phyloP scores from a whole-genome alignment of 2,797 vertebrate genomes.

The Siniperca scherzeri region DNA sequence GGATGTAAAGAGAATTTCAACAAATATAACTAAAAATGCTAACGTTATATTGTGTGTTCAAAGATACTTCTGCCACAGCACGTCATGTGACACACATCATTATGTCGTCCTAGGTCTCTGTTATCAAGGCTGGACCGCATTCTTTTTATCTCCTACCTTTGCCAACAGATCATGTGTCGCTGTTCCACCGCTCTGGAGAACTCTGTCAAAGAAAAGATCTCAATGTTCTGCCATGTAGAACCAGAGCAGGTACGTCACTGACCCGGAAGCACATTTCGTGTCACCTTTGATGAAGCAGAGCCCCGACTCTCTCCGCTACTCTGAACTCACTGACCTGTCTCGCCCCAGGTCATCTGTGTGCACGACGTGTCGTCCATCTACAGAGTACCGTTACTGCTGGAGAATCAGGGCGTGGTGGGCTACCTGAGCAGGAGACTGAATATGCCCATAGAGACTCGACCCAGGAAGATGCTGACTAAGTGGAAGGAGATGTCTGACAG shows the following conservation, averaged over 20 bases:
- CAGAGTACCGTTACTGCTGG: conserved; percentile 92
- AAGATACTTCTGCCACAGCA: no score
- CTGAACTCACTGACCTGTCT: background rate
- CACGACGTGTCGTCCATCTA: conserved; percentile 96
- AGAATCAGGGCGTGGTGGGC: conserved; percentile 94
- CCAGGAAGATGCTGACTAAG: conserved; percentile 92
- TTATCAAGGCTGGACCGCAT: background rate
- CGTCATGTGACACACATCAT: background rate
- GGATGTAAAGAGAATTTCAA: no score
- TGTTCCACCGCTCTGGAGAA: conserved; percentile 93
- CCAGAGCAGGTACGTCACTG: conserved; percentile 90
- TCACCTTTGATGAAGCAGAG: background rate
- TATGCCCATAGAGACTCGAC: conserved; percentile 90
- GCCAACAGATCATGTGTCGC: conserved; percentile 92
- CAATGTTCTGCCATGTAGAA: conserved; percentile 98
- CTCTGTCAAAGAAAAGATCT: conserved; percentile 97
- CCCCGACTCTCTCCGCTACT: fast-evolving
- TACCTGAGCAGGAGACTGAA: conserved; percentile 93
- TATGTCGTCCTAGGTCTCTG: background rate
- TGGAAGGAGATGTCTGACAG: conserved; percentile 99
- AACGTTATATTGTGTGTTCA: no score
- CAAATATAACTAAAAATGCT: no score
- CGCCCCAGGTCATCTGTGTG: conserved; percentile 93
- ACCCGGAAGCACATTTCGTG: background rate
- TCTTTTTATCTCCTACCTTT: background rate